Conservation (phyloP, 2,888 invertebrate species). For the Odontothrips loti region DNA sequence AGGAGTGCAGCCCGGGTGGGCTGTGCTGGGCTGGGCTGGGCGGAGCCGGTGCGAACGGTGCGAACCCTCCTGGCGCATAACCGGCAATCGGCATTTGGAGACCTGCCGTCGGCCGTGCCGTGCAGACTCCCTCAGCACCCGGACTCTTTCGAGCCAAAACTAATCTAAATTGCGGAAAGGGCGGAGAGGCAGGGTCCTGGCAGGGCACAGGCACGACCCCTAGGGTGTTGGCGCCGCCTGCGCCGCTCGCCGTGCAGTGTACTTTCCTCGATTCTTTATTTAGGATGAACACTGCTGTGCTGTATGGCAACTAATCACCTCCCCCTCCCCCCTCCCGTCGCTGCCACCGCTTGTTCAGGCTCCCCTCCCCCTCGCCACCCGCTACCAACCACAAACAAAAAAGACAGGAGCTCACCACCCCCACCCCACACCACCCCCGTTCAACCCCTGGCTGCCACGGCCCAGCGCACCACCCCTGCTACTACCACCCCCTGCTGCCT, state of each 20-base stretch:
- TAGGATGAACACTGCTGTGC: conserved; percentile 22
- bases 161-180: too few species aligned
- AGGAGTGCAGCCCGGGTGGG: too few species aligned
- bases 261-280: conserved; percentile 22
- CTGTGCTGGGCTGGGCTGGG: too few species aligned
- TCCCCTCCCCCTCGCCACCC: neutral
- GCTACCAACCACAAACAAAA: conserved; percentile 19
- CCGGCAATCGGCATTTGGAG: too few species aligned
- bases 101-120: neutral
- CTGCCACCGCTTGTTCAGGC: conserved; percentile 3
- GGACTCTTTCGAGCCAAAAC: too few species aligned
- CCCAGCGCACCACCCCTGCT: neutral
- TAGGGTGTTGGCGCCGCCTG: neutral
- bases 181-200: neutral
- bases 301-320: conserved; percentile 20
- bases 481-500: neutral
- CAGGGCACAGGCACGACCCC: neutral
- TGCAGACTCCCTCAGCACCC: too few species aligned
- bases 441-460: neutral
- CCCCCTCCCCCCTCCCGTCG: neutral
- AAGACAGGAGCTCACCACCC: conserved; percentile 2
- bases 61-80: too few species aligned
- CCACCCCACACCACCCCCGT: neutral
- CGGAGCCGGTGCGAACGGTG: too few species aligned
- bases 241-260: neutral